Conservation (phyloP, 2,113 vertebrate genomes). For the Tragelaphus strepsiceros region DNA sequence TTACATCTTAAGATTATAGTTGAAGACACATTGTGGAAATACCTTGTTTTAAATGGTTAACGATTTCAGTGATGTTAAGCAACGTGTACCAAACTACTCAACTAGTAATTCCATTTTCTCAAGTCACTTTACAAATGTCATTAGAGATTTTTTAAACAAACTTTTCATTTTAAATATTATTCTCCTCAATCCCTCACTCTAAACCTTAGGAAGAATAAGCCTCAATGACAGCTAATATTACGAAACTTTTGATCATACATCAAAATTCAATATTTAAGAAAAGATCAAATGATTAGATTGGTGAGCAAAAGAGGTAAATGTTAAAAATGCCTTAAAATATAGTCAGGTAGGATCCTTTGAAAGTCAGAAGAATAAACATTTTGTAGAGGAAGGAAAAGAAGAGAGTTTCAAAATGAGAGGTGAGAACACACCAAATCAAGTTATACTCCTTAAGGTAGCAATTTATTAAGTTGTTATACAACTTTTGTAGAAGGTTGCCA, state of each 20-base stretch:
- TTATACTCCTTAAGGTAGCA: not conserved
- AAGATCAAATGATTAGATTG: not conserved
- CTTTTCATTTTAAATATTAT: not conserved
- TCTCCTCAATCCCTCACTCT: not conserved
- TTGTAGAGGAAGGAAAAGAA: not conserved
- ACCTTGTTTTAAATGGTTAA: not conserved
- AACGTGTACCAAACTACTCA: not conserved
- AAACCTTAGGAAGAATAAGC: not conserved
- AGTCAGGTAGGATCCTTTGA: not conserved
- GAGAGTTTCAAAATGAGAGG: not conserved
- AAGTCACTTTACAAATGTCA: not conserved
- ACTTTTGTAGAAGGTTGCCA: not conserved
- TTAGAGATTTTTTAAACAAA: not conserved
- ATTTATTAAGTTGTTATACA: not conserved
- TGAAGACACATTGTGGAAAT: no score
- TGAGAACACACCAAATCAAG: not conserved
- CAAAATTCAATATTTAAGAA: not conserved
- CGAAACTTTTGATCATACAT: not conserved
- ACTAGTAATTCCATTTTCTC: not conserved
- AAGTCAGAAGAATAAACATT: not conserved
- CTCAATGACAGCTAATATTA: not conserved
- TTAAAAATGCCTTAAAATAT: not conserved
- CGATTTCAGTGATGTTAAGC: not conserved
- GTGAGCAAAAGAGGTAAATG: not conserved
- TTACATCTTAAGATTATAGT: no score